phyloP scores from a whole-genome alignment of 2,113 vertebrate species.

The Cyprinodon brontotheroides region DNA sequence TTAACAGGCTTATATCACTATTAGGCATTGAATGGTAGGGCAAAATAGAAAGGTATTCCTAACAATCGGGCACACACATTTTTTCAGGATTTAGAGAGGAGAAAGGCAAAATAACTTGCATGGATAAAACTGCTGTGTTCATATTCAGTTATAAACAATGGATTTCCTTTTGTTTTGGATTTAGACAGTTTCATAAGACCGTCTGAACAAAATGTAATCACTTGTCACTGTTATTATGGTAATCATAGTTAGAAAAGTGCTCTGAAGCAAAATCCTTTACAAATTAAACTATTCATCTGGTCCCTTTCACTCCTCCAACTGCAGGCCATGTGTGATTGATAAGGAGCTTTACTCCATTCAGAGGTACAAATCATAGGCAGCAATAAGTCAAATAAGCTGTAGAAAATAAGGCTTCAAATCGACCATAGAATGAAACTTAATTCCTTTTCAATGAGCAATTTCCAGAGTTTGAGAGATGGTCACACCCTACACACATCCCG shows the following conservation, averaged over 20 bases:
- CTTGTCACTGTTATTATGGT: conserved; percentile 37
- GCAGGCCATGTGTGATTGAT: conserved; percentile 14
- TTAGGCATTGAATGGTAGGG: not conserved
- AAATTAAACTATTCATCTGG: conserved; percentile 49
- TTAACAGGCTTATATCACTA: not conserved
- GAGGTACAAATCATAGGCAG: not conserved
- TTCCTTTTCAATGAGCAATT: not conserved
- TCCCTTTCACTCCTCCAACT: not conserved
- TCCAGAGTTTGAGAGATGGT: not conserved
- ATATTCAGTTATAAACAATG: not conserved
- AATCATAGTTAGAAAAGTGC: conserved; percentile 63
- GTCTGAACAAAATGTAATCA: conserved; percentile 51
- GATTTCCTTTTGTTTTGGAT: conserved; percentile 22
- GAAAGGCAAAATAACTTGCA: no score
- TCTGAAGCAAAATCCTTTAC: conserved; percentile 54
- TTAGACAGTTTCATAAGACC: conserved; percentile 49
- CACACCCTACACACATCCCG: not conserved
- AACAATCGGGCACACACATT: not conserved
- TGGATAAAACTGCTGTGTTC: not conserved
- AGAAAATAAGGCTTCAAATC: not conserved
- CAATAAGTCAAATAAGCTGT: not conserved
- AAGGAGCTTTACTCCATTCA: conserved; percentile 14
- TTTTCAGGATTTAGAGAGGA: not conserved
- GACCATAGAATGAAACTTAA: not conserved
- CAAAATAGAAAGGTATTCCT: not conserved